Evolutionary conservation across 2,113 vertebrate species (phyloP).

Genomic region (Cygnus buccinator): DNA sequence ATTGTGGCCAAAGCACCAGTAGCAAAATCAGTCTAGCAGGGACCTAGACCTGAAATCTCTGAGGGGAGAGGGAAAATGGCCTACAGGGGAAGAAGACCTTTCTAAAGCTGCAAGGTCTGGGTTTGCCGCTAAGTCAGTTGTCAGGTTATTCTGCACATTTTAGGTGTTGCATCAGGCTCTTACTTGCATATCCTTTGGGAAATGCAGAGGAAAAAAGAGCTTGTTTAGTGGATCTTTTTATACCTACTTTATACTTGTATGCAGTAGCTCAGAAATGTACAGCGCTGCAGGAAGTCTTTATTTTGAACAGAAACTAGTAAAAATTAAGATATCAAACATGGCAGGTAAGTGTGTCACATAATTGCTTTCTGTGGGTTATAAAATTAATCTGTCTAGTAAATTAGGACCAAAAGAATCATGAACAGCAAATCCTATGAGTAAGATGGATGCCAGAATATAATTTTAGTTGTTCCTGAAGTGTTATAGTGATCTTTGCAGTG

Average conservation of each 20-base stretch:
- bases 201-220: neutral
- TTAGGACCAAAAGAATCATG: neutral
- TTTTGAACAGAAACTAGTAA: neutral
- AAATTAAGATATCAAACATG: neutral
- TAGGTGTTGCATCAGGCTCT: neutral
- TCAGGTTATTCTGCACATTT: neutral
- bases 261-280: neutral
- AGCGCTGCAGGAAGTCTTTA: neutral
- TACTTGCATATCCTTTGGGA: neutral
- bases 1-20: neutral
- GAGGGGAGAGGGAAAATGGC: neutral
- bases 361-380: neutral
- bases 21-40: neutral
- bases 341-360: neutral
- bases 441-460: neutral
- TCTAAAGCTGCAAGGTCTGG: neutral
- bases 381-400: conserved; percentile 7
- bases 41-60: neutral
- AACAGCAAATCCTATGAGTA: neutral
- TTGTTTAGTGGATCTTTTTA: neutral
- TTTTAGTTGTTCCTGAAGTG: neutral
- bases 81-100: neutral
- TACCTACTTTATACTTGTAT: neutral
- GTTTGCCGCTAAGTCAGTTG: neutral
- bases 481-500: neutral